These are phyloP conservation scores for Drosophila nr. medialis DNA, from an alignment of 2,888 invertebrate species.

Conservation along the genomic window DNA sequence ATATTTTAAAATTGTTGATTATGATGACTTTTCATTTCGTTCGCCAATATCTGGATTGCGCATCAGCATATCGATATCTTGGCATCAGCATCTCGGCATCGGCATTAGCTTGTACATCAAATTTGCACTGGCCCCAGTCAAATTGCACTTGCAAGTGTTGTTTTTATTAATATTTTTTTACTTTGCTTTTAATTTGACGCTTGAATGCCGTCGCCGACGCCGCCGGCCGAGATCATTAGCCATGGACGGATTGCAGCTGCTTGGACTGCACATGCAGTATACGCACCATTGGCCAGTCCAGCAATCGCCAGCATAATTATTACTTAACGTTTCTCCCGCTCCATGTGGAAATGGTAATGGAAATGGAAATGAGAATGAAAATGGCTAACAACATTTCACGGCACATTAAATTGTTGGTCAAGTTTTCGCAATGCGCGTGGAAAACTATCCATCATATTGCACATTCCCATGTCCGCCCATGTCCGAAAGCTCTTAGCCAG, in stretches of 20 bases:
- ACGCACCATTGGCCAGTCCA: slow-evolving; percentile 36
- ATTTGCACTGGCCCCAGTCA: slow-evolving; percentile 6
- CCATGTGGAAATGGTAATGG: slow-evolving; percentile 1
- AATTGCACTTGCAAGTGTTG: slow-evolving; percentile 58
- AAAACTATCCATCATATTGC: slow-evolving; percentile 45
- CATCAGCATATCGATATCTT: slow-evolving; percentile 28
- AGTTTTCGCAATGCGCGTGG: slow-evolving; percentile 33
- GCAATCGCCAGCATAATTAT: slow-evolving; percentile 20
- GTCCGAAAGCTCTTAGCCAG: slow-evolving; percentile 28
- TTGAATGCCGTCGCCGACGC: slow-evolving; percentile 48
- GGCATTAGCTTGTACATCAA: slow-evolving; percentile 24
- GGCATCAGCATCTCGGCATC: slow-evolving; percentile 3
- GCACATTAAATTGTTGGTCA: slow-evolving; percentile 59
- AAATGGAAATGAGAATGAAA: slow-evolving; percentile 37
- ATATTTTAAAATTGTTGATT: slow-evolving; percentile 72
- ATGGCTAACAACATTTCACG: slow-evolving; percentile 58
- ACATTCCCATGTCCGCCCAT: slow-evolving; percentile 12
- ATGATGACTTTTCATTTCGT: slow-evolving; percentile 73
- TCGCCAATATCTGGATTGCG: slow-evolving; percentile 60
- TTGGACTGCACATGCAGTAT: slow-evolving; percentile 53
- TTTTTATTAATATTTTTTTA: slow-evolving; percentile 12
- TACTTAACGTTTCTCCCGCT: slow-evolving; percentile 43
- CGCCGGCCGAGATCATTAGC: slow-evolving; percentile 51
- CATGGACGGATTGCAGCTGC: slow-evolving; percentile 39
- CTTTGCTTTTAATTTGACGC: slow-evolving; percentile 62